A percentile compares a stretch with the other conserved stretches of the same genome.
phyloP scores from a whole-genome alignment of 2,888 invertebrate genomes.

The Hipparchia sbordonii region DNA sequence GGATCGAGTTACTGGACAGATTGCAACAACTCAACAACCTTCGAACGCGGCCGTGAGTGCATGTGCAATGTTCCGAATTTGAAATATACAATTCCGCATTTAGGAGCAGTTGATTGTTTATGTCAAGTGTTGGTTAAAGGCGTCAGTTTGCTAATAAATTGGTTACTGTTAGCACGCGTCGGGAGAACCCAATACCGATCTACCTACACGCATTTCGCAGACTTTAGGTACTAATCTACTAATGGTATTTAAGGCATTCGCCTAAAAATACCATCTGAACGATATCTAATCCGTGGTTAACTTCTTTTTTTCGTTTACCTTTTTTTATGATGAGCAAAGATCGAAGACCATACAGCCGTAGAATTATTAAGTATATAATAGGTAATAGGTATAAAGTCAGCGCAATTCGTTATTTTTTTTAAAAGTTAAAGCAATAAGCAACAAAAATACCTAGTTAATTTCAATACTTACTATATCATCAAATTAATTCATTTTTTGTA shows the following conservation, averaged over 20 bases:
- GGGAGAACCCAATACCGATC: not conserved
- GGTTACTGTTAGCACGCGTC: conserved; percentile 13
- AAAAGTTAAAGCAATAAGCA: not conserved
- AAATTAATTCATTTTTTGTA: too few species aligned
- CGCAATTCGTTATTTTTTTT: not conserved
- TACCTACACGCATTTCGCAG: not conserved
- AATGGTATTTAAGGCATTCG: too few species aligned
- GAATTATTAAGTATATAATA: too few species aligned
- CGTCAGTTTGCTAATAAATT: conserved; percentile 12
- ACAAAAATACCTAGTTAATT: not conserved
- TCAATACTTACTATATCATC: too few species aligned
- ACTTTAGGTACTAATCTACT: not conserved
- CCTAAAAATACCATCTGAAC: not conserved
- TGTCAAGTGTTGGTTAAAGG: not conserved
- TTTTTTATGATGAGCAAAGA: not conserved
- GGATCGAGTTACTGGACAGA: conserved; percentile 34
- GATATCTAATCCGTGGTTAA: not conserved
- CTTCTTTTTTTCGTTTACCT: too few species aligned
- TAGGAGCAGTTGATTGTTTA: conserved; percentile 32
- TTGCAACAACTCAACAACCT: conserved; percentile 53
- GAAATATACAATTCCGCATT: conserved; percentile 63
- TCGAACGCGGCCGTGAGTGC: conserved; percentile 60
- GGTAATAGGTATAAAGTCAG: not conserved
- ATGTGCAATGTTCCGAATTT: conserved; percentile 59
- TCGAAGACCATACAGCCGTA: not conserved